A percentile compares a stretch with the other conserved stretches of the same genome.
These are phyloP conservation scores for Xiphophorus birchmanni DNA, from an alignment of 2,797 vertebrate genomes.

Conservation along the genomic window DNA sequence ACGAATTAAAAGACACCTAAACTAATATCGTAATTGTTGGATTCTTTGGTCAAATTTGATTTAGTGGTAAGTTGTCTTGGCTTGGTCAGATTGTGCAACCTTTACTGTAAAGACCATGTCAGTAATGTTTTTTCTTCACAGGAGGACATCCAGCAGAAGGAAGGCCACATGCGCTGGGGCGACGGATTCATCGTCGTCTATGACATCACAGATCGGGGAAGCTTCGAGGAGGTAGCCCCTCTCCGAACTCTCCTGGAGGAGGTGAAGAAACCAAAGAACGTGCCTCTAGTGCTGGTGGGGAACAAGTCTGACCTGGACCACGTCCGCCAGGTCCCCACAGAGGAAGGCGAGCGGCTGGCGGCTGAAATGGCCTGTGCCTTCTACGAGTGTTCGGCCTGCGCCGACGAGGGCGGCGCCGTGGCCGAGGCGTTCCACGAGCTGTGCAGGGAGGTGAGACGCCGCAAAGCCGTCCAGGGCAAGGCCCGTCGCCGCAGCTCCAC, in stretches of 20 bases:
- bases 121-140: conserved; percentile 48
- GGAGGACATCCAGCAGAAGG: conserved; percentile 94
- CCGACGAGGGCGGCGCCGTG: conserved; percentile 89
- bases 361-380: conserved; percentile 95
- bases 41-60: neutral
- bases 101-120: conserved; percentile 6
- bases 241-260: conserved; percentile 92
- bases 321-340: conserved; percentile 90
- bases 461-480: conserved; percentile 94
- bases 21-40: neutral
- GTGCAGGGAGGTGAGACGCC: conserved; percentile 91
- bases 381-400: conserved; percentile 96
- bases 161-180: conserved; percentile 95
- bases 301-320: conserved; percentile 98
- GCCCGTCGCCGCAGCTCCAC: conserved; percentile 94
- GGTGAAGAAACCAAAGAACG: conserved; percentile 94
- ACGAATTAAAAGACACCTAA: neutral
- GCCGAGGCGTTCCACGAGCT: conserved; percentile 94
- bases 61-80: neutral
- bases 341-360: conserved; percentile 95
- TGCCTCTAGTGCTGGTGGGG: conserved; percentile 92
- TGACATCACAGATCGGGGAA: conserved; percentile 95
- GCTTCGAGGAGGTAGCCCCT: conserved; percentile 92
- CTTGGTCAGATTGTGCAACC: too few relatives aligned
- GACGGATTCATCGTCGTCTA: conserved; percentile 97